Percentiles rank a stretch among this genome's conserved stretches.
Conservation (phyloP, 2,113 vertebrate genomes). For the Proteles cristata region DNA sequence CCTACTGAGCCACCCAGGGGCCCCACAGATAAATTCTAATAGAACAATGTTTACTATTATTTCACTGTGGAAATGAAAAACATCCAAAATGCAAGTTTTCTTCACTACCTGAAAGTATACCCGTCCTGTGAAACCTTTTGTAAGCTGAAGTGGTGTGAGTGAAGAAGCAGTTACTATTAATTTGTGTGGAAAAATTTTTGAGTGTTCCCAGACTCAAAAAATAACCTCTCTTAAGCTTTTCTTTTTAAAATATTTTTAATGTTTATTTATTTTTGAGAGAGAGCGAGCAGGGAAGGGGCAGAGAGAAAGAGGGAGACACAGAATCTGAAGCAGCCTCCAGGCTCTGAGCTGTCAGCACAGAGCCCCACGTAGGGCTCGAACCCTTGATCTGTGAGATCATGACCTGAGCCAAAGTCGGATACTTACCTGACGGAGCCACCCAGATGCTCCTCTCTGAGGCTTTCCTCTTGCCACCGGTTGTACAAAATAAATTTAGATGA, state of each 20-base stretch:
- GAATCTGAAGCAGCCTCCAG: too few relatives aligned
- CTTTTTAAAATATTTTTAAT: too few relatives aligned
- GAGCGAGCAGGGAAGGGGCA: too few relatives aligned
- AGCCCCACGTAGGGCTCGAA: too few relatives aligned
- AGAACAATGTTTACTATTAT: not conserved
- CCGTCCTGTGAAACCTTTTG: not conserved
- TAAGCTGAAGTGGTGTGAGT: not conserved
- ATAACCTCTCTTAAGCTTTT: not conserved
- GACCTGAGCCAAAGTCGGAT: too few relatives aligned
- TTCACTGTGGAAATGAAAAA: not conserved
- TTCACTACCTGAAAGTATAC: not conserved
- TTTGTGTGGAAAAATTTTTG: not conserved
- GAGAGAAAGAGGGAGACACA: too few relatives aligned
- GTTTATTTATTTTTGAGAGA: too few relatives aligned
- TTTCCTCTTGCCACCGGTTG: not conserved
- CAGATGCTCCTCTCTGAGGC: not conserved
- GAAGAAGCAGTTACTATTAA: not conserved
- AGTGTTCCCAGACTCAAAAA: not conserved
- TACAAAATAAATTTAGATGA: not conserved
- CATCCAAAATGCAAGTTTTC: not conserved
- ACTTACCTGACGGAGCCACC: too few relatives aligned
- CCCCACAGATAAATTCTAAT: not conserved
- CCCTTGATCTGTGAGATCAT: too few relatives aligned
- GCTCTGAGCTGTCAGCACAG: too few relatives aligned
- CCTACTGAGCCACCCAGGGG: too few relatives aligned